Conservation (phyloP, 64 coral and sea anemone species). For the Stichodactyla helianthus region DNA sequence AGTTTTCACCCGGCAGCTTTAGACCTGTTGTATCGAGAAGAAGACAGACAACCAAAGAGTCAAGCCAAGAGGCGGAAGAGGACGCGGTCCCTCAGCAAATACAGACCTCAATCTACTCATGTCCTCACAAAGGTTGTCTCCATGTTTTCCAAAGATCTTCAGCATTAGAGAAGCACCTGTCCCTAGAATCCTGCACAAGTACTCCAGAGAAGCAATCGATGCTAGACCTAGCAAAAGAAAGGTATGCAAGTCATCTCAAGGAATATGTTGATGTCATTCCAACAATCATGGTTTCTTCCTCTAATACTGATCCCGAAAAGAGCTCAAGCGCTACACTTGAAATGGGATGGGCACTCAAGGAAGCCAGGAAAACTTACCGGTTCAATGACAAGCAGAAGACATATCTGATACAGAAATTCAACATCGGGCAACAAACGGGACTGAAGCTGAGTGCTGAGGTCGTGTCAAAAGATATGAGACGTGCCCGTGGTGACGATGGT, state of each 20-base stretch:
- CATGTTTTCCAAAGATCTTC: not conserved
- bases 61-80: not conserved
- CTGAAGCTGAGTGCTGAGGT: conserved; percentile 38
- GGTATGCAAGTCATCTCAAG: conserved; percentile 37
- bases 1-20: conserved; percentile 36
- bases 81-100: not conserved
- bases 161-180: conserved; percentile 5
- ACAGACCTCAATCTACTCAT: not conserved
- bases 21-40: conserved; percentile 12
- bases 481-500: conserved; percentile 30
- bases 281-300: not conserved
- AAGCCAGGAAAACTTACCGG: conserved; percentile 24
- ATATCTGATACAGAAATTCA: conserved; percentile 39
- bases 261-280: conserved; percentile 39
- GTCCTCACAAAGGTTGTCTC: conserved; percentile 6
- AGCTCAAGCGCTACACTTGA: not conserved
- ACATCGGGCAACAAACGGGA: conserved; percentile 43
- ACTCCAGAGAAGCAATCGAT: conserved; percentile 24
- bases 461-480: conserved; percentile 53
- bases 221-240: conserved; percentile 23
- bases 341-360: conserved; percentile 45
- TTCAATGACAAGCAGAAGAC: conserved; percentile 49
- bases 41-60: not conserved
- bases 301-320: not conserved
- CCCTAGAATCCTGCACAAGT: conserved; percentile 18